Evolutionary conservation across 2,113 vertebrate genomes (phyloP), one percentile per base, ranked within the genome.

Genomic region (Sphyrna mokarran): DNA sequence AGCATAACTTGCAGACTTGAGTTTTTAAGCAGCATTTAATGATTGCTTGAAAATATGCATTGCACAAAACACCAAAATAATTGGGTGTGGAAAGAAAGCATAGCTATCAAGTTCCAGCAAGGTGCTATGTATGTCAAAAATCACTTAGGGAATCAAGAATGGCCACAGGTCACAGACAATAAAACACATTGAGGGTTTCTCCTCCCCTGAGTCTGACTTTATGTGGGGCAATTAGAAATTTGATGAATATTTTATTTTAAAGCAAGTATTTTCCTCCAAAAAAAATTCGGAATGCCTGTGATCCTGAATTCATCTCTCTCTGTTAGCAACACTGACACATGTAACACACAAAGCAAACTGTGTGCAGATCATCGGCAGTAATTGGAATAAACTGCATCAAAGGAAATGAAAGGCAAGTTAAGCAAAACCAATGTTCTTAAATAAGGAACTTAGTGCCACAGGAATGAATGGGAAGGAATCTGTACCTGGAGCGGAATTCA

Each of bases 171-270:
- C 37, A 83, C 80, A 83, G 37, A 83, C 16, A 83, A 83, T 40
- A 83, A 83, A 43, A 61, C 61, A 90, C 87, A 90, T 54, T 7
- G 16, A 66, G 14, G 33, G 58, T 66, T n/a, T 91, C 61, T 66
- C 29, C 89, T 91, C 61, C 89, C 33, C 33, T 10, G 16, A 66
- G 61, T 66, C 14, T 83, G 37, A n/a, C 37, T 83, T 87, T 22
- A 13, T 37, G 33, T 91, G 33, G 58, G 58, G 33, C 89, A 91
- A 91, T 66, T 29, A 16, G 87, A n/a, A 54, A 10, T 61, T 90
- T 93, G 61, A 93, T 66, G 80, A 93, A 66, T 93, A 93, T 37
- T 93, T 68, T 18, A 61, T 90, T 90, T 83, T 83, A 20, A 83
- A 54, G 3, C 43, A 89, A 54, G 33, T 33, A 33, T 61, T 18